Evolutionary conservation across 1,140 invertebrate species (phyloP), one percentile per base, ranked within the genome.

Genomic region (Frieseomelitta varia): DNA sequence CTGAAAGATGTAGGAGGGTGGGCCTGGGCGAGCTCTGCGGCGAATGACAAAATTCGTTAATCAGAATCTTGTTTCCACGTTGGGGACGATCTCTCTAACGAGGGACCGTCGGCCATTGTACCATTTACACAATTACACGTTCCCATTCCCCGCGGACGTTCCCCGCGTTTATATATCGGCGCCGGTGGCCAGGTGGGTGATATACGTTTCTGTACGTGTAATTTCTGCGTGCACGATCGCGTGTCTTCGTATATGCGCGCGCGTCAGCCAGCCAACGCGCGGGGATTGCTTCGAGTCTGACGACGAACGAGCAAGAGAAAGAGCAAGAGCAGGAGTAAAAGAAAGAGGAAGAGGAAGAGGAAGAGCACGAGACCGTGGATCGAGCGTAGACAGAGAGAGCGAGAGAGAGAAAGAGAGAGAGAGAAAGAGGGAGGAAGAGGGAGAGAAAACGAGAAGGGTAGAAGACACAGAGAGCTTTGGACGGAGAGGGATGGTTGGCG

Each of bases 101-200:
- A 91, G 91, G 90, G 86, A 84, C 87, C 87, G 90, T 91, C 91
- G 89, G 91, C 91, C 92, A 93, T 94, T 94, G 92, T 93, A 88
- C 90, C 92, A 91, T 94, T 93, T 92, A 93, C 91, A 92, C 92
- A 93, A 93, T 94, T 93, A 93, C 91, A 88, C 91, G 91, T 91
- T 92, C 90, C 90, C 90, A 87, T 92, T 91, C 89, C 91, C 89
- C 75, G 55, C 73, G 87, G 89, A 88, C 77, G 79, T 86, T 89
- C 79, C 39, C 85, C 88, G 74, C 89, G 84, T 91, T 91, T 85
- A 88, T 91, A 90, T 87, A 85, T 84, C 71, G 79, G 56, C 56
- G 72, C 80, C 71, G 79, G 68, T 63, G 72, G 56, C 39, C 56
- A 81, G 75, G 71, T 80, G 53, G 73, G 39, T 61, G 67, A 24